Base-by-base conservation (phyloP, 2,113 vertebrate genomes). In the Python bivittatus region DNA sequence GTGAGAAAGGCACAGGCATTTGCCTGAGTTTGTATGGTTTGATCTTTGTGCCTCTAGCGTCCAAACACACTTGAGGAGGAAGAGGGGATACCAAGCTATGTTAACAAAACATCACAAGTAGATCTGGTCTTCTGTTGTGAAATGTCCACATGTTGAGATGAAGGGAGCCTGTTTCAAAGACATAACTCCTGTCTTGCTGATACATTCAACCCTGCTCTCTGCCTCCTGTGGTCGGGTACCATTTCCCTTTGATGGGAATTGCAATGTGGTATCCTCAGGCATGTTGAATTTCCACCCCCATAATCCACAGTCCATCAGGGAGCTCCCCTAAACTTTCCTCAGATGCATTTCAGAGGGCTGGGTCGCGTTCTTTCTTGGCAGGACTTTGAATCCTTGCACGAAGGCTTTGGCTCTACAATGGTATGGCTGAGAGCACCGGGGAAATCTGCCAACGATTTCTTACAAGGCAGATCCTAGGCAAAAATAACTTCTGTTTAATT, bases 401-500 rank as follows among this genome's bases (percentile, higher is more conserved):
- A 42, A 23, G 5, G 13, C 15, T 0, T 22, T 54, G 27, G 13
- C 29, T 9, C 13, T 79, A 8, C 23, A 54, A 53, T 86, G 23
- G 9, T 54, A 33, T 22, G 15, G 25, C 56, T 42, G 61, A 27
- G 13, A 48, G 42, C 11, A n/a, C 2, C 2, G 13, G 6, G 13
- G 42, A 68, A 87, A 88, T 61, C 68, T 61, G 86, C 53, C 86
- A 58, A 22, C 61, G 60, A 84, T 89, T 88, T 60, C 56, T 84
- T 84, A 89, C 20, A 6, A 89, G 68, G 44, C 56, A 84, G 72
- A 52, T 61, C 54, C 10, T 17, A 84, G 86, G 89, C 84, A 88
- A 92, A 92, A 92, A 92, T 92, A 92, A 84, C 87, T 84, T 38
- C 48, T 56, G 68, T 83, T 61, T 92, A 89, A 92, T 92, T 92